These are phyloP conservation scores for Arion vulgaris DNA, from an alignment of 1,140 invertebrate species.

Conservation along the genomic window DNA sequence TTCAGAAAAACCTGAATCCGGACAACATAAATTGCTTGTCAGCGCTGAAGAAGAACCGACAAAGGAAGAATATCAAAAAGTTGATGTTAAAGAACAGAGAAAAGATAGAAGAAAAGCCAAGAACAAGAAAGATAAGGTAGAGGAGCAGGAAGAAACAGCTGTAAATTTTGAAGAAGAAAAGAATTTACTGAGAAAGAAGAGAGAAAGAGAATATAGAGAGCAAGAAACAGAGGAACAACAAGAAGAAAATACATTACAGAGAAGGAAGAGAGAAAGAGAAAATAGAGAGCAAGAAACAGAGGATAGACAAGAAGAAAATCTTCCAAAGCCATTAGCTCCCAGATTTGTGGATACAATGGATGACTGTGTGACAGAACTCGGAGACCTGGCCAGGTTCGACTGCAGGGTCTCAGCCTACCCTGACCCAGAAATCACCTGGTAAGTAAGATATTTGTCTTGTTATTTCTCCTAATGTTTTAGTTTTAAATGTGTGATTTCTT, in stretches of 20 bases:
- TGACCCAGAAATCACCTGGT: conserved; percentile 91
- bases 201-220: not conserved
- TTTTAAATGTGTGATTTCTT: too few species aligned
- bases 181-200: not conserved
- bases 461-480: not conserved
- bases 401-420: conserved; percentile 93
- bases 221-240: not conserved
- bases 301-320: not conserved
- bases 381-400: conserved; percentile 88
- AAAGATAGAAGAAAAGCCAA: not conserved
- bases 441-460: conserved; percentile 10
- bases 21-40: too few species aligned
- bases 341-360: conserved; percentile 56
- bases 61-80: not conserved
- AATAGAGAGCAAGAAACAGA: conserved; percentile 26
- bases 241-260: not conserved
- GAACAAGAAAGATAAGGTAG: not conserved
- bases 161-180: not conserved
- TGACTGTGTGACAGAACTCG: conserved; percentile 60
- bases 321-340: conserved; percentile 29
- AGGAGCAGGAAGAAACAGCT: not conserved
- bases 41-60: too few species aligned
- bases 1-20: too few species aligned
- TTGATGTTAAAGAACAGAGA: not conserved
- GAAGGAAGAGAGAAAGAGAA: conserved; percentile 4